These are phyloP conservation scores for Melanotaenia trifasciata DNA, from an alignment of 2,797 vertebrate species.

Conservation along the genomic window DNA sequence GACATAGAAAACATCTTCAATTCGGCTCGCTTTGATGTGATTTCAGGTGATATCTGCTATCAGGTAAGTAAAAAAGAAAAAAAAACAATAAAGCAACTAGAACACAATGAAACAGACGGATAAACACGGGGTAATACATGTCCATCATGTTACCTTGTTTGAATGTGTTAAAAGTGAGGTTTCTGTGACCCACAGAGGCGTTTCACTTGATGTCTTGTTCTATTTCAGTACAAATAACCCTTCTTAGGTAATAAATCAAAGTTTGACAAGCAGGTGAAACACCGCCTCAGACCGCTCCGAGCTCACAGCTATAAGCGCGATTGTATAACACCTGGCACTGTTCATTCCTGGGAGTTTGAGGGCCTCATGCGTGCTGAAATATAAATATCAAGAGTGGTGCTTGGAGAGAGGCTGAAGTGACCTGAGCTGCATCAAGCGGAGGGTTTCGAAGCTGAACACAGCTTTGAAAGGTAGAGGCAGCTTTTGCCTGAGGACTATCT, in stretches of 20 bases:
- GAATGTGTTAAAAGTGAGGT: slow-evolving; percentile 37
- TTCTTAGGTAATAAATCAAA: slow-evolving; percentile 70
- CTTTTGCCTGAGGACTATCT: slow-evolving; percentile 67
- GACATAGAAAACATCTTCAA: not conserved
- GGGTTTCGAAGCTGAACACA: slow-evolving; percentile 41
- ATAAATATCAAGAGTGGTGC: slow-evolving; percentile 78
- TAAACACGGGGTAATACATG: not conserved
- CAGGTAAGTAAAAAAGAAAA: not conserved
- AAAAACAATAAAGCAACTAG: not conserved
- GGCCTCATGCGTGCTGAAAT: slow-evolving; percentile 69
- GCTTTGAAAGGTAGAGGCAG: slow-evolving; percentile 69
- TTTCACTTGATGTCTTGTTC: slow-evolving; percentile 58
- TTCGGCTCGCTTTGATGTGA: not conserved
- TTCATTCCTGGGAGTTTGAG: slow-evolving; percentile 67
- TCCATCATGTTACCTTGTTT: slow-evolving; percentile 29
- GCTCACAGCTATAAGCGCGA: slow-evolving; percentile 48
- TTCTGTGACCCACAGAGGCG: slow-evolving; percentile 56
- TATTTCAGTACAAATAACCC: slow-evolving; percentile 62
- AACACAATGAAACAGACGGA: not conserved
- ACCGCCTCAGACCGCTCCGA: slow-evolving; percentile 46
- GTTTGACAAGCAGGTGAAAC: slow-evolving; percentile 59
- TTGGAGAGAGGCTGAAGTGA: slow-evolving; percentile 66
- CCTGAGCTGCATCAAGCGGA: slow-evolving; percentile 54
- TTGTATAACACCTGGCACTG: slow-evolving; percentile 75
- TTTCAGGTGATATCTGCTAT: not conserved